A percentile compares a stretch with the other conserved stretches of the same genome.
These are phyloP conservation scores for Colinus virginianus DNA, from an alignment of 2,113 vertebrate genomes.

Conservation along the genomic window DNA sequence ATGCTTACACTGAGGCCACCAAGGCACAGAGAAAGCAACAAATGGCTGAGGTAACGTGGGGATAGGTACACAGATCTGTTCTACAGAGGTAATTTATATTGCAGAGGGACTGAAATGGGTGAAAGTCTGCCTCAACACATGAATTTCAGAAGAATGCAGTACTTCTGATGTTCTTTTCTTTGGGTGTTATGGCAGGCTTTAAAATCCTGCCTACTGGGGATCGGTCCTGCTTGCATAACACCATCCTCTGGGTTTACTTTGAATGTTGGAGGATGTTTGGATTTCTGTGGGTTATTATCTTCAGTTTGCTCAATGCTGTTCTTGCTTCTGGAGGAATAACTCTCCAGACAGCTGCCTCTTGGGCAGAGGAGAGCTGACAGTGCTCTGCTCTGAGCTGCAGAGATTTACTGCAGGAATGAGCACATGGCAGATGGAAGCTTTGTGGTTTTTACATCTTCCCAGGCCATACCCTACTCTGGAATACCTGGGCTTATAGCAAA, in stretches of 20 bases:
- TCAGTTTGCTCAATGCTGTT: background rate
- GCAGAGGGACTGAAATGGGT: background rate
- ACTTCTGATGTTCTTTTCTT: background rate
- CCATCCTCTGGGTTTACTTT: background rate
- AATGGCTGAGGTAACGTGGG: constrained; percentile 92
- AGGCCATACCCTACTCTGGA: background rate
- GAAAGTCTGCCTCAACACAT: background rate
- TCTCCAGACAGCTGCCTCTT: background rate
- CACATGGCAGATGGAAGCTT: background rate
- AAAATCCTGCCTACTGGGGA: fast-evolving
- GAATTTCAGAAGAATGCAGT: background rate
- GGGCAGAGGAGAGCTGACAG: background rate
- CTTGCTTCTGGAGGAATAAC: background rate
- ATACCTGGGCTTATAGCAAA: background rate
- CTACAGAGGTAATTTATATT: background rate
- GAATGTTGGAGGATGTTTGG: background rate
- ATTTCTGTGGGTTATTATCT: background rate
- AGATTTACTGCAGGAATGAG: background rate
- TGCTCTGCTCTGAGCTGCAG: background rate
- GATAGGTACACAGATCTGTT: fast-evolving
- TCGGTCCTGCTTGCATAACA: background rate
- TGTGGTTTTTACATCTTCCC: background rate
- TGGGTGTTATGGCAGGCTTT: background rate
- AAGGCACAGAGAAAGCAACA: constrained; percentile 99
- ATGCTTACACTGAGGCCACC: constrained; percentile 96